Evolutionary conservation across 2,113 vertebrate species (phyloP).

Genomic region (Dicentrarchus labrax): DNA sequence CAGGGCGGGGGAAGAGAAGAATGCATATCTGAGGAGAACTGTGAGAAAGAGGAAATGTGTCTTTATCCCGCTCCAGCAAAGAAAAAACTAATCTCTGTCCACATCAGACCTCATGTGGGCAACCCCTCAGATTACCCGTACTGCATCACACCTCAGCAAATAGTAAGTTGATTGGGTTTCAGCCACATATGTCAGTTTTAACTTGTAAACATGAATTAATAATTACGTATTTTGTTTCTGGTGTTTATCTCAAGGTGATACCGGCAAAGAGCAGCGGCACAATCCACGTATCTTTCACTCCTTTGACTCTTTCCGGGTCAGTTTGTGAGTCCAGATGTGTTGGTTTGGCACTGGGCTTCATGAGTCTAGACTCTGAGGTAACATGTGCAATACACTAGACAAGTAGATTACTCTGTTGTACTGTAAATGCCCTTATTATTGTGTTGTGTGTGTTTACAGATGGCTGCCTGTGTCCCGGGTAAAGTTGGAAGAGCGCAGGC

Average conservation of each 20-base stretch:
- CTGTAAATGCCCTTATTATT: neutral
- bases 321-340: slow-evolving; percentile 77
- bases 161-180: slow-evolving; percentile 80
- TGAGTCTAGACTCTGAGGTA: slow-evolving; percentile 92
- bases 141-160: slow-evolving; percentile 89
- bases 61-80: neutral
- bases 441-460: slow-evolving; percentile 74
- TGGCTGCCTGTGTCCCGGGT: slow-evolving; percentile 74
- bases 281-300: slow-evolving; percentile 89
- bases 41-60: slow-evolving; percentile 38
- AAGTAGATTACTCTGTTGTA: no score
- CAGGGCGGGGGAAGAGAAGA: slow-evolving; percentile 58
- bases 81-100: slow-evolving; percentile 84
- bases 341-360: slow-evolving; percentile 87
- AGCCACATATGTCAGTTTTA: neutral
- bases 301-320: slow-evolving; percentile 77
- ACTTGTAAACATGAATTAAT: neutral
- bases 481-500: slow-evolving; percentile 84
- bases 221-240: neutral
- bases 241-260: slow-evolving; percentile 85
- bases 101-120: slow-evolving; percentile 87
- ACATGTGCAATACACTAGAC: neutral
- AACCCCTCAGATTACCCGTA: slow-evolving; percentile 85
- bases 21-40: slow-evolving; percentile 30
- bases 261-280: slow-evolving; percentile 86